Evolutionary conservation across 2,113 vertebrate genomes (phyloP).

Genomic region (Ivindomyrus marchei): DNA sequence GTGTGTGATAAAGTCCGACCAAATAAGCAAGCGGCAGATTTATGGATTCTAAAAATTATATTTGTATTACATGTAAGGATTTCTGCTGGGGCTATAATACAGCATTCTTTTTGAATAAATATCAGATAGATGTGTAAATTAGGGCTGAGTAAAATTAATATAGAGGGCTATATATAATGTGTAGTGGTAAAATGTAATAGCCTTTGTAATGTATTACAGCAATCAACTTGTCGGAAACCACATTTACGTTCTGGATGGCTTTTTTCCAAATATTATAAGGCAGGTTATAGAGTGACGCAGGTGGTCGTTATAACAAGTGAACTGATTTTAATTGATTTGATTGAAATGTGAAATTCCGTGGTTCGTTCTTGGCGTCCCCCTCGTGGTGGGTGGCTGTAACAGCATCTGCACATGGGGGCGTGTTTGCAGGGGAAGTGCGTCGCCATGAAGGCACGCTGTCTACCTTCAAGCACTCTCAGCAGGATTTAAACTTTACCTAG

Average conservation of each 20-base stretch:
- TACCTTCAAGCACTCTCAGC: background rate
- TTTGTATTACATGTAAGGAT: background rate
- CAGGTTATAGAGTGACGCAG: background rate
- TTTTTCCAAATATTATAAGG: background rate
- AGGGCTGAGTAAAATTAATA: background rate
- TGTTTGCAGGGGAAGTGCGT: background rate
- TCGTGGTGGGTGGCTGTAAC: slow-evolving; percentile 8
- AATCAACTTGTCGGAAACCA: background rate
- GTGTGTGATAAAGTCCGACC: background rate
- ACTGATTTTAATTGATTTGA: background rate
- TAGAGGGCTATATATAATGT: background rate
- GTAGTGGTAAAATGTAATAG: background rate
- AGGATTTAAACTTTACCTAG: background rate
- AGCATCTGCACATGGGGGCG: background rate
- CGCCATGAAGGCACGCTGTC: background rate
- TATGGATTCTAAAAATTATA: background rate
- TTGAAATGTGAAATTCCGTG: background rate
- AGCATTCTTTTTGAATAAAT: background rate
- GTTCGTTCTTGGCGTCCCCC: slow-evolving; percentile 9
- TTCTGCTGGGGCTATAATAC: background rate
- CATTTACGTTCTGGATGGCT: background rate
- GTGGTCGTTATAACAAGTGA: background rate
- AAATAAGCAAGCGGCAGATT: background rate
- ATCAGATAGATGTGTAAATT: background rate
- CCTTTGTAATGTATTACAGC: background rate